These are phyloP conservation scores for Andricus grossulariae DNA, from an alignment of 1,140 invertebrate species.

Conservation along the genomic window DNA sequence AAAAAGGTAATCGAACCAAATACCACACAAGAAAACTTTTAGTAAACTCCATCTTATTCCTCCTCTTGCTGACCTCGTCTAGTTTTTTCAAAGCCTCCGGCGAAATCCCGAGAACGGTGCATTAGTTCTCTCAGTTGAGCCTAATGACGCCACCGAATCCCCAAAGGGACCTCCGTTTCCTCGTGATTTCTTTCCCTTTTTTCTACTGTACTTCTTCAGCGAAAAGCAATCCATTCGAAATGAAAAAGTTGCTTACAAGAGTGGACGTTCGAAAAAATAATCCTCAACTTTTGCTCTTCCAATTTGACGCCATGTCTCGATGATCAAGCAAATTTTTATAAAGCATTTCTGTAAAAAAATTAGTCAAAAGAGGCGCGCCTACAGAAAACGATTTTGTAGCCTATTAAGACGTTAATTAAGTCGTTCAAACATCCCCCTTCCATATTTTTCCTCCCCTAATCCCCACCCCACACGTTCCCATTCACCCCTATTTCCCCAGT, in stretches of 20 bases:
- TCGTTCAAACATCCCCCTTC: too few relatives aligned
- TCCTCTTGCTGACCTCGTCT: conserved; percentile 62
- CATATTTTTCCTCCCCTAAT: too few relatives aligned
- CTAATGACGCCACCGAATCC: conserved; percentile 66
- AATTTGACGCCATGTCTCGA: too few relatives aligned
- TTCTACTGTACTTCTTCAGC: conserved; percentile 58
- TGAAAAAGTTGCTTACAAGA: conserved; percentile 59
- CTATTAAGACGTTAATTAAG: too few relatives aligned
- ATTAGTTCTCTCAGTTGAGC: conserved; percentile 63
- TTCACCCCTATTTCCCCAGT: too few relatives aligned
- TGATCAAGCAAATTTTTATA: too few relatives aligned
- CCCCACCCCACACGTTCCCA: too few relatives aligned
- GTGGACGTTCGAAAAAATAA: conserved; percentile 40
- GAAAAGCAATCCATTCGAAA: conserved; percentile 57
- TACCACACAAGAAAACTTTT: conserved; percentile 12
- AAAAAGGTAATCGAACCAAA: not conserved
- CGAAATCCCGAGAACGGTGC: conserved; percentile 62
- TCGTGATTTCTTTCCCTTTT: conserved; percentile 67
- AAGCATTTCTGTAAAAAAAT: too few relatives aligned
- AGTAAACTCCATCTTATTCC: conserved; percentile 38
- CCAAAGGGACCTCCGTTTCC: conserved; percentile 64
- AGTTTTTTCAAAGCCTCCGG: conserved; percentile 60
- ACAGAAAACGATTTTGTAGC: too few relatives aligned
- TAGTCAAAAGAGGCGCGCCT: too few relatives aligned
- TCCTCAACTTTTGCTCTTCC: conserved; percentile 42